Percentiles rank a stretch among this genome's conserved stretches.
These are phyloP conservation scores for Lucilia sericata DNA, from an alignment of 1,140 invertebrate species.

Conservation along the genomic window DNA sequence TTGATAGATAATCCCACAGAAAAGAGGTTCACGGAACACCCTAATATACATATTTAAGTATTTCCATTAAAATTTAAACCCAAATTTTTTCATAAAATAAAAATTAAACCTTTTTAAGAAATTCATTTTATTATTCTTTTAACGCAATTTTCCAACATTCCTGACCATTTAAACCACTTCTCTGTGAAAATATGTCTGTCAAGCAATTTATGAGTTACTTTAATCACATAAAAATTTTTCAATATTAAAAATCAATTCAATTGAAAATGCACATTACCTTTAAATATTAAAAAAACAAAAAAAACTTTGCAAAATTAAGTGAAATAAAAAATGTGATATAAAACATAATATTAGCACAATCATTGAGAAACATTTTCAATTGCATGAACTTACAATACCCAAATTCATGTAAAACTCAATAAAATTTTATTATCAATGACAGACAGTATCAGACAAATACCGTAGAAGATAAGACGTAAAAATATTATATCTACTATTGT, in stretches of 20 bases:
- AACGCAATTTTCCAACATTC: too few relatives aligned
- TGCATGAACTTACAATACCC: slow-evolving; percentile 18
- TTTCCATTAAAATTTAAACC: too few relatives aligned
- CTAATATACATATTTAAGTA: too few relatives aligned
- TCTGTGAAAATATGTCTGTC: too few relatives aligned
- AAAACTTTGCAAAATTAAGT: not conserved
- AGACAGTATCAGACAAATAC: slow-evolving; percentile 23
- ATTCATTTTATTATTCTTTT: too few relatives aligned
- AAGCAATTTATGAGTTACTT: not conserved
- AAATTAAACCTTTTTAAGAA: too few relatives aligned
- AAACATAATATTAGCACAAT: slow-evolving; percentile 23
- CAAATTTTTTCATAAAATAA: too few relatives aligned
- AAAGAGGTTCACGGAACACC: too few relatives aligned
- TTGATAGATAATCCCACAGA: too few relatives aligned
- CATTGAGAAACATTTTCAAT: slow-evolving; percentile 27
- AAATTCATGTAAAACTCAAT: slow-evolving; percentile 29
- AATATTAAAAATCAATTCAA: slow-evolving; percentile 18
- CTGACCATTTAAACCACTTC: too few relatives aligned
- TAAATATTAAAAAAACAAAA: not conserved
- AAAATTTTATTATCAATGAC: slow-evolving; percentile 27
- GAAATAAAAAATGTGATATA: not conserved
- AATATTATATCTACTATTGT: not conserved
- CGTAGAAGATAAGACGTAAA: not conserved
- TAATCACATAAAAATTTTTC: slow-evolving; percentile 22
- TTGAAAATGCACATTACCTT: slow-evolving; percentile 11